These are phyloP conservation scores for Nothura maculosa DNA, from an alignment of 2,797 vertebrate species.

Conservation along the genomic window DNA sequence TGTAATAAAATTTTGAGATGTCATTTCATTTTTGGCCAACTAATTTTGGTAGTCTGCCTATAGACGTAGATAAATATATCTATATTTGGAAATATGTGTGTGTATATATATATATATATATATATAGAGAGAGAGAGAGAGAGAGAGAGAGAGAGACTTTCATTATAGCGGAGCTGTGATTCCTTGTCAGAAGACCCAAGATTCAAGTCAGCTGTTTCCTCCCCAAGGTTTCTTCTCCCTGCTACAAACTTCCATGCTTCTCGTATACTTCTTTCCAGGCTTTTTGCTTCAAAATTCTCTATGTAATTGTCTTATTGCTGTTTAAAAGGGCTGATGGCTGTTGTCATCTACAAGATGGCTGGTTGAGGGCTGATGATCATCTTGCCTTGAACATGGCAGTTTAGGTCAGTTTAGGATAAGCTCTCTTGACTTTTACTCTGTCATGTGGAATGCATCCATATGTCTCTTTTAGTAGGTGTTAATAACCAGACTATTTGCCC, in stretches of 20 bases:
- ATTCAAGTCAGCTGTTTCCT: not conserved
- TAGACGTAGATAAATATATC: not conserved
- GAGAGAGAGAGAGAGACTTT: not conserved
- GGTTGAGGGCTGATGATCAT: not conserved
- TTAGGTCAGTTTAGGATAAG: not conserved
- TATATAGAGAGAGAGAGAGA: not conserved
- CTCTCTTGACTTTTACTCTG: not conserved
- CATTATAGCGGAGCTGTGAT: conserved; percentile 34
- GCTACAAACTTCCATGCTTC: too few relatives aligned
- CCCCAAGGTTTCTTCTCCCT: too few relatives aligned
- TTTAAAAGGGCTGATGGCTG: not conserved
- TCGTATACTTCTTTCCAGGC: too few relatives aligned
- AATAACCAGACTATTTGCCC: not conserved
- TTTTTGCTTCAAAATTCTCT: too few relatives aligned
- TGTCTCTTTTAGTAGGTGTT: not conserved
- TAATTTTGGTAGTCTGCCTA: conserved; percentile 7
- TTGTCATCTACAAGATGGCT: not conserved
- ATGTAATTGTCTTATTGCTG: too few relatives aligned
- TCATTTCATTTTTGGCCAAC: conserved; percentile 24
- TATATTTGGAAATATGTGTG: conserved; percentile 18
- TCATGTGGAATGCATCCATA: not conserved
- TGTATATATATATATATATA: not conserved
- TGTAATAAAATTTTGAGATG: not conserved
- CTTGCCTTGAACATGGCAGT: not conserved
- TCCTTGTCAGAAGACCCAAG: conserved; percentile 3